phyloP scores from a whole-genome alignment of 2,113 vertebrate species.

The Loxodonta africana region DNA sequence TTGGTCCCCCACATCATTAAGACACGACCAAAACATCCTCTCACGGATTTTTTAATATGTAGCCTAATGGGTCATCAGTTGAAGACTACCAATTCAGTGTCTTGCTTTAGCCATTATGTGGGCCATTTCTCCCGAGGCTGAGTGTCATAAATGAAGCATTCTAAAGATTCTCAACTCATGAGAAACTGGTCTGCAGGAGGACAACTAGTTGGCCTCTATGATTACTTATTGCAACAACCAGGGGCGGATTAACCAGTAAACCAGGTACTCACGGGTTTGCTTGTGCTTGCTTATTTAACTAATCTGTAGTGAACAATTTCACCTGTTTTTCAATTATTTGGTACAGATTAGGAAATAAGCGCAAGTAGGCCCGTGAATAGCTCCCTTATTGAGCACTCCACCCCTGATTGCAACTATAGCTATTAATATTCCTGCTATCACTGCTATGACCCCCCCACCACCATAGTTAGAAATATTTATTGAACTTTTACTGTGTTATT shows the following conservation, averaged over 20 bases:
- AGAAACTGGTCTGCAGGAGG: not conserved
- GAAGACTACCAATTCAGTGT: not conserved
- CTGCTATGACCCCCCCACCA: accelerated
- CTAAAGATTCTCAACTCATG: not conserved
- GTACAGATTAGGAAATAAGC: no score
- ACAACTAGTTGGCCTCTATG: not conserved
- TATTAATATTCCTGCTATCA: not conserved
- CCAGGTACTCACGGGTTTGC: no score
- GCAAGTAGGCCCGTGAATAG: no score
- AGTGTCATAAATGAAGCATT: not conserved
- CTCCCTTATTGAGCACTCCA: no score
- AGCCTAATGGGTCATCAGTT: not conserved
- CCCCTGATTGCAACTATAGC: no score
- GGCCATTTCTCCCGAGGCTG: not conserved
- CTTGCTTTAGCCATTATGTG: not conserved
- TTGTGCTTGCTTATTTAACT: no score
- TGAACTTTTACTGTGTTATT: not conserved
- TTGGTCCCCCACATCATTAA: not conserved
- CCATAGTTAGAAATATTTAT: not conserved
- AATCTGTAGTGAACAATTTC: no score
- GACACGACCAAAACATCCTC: not conserved
- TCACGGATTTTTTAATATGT: not conserved
- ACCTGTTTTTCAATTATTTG: no score
- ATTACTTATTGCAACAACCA: not conserved
- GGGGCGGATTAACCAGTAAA: no score